phyloP scores from a whole-genome alignment of 1,140 invertebrate genomes.

The Vanessa tameamea region DNA sequence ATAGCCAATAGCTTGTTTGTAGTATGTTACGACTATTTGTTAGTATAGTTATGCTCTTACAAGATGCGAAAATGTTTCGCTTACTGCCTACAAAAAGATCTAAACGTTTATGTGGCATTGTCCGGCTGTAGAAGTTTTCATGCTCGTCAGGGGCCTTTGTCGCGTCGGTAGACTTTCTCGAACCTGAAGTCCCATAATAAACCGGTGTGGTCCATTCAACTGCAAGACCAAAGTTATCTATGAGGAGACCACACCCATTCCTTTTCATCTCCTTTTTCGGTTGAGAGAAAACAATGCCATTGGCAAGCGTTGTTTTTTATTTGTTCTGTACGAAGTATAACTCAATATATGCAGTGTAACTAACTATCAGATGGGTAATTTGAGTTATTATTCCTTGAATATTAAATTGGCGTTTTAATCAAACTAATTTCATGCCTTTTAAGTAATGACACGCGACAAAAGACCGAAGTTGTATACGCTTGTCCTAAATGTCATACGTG shows the following conservation, averaged over 20 bases:
- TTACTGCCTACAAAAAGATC: slow-evolving; percentile 54
- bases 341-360: too few relatives aligned
- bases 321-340: neutral
- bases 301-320: neutral
- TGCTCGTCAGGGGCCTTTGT: slow-evolving; percentile 57
- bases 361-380: too few relatives aligned
- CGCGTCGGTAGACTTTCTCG: slow-evolving; percentile 43
- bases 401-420: too few relatives aligned
- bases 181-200: slow-evolving; percentile 42
- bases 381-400: too few relatives aligned
- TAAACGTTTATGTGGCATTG: slow-evolving; percentile 73
- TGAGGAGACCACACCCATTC: slow-evolving; percentile 28
- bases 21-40: slow-evolving; percentile 63
- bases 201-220: slow-evolving; percentile 38
- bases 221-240: slow-evolving; percentile 39
- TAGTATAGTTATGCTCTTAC: slow-evolving; percentile 48
- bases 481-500: slow-evolving; percentile 6
- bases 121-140: slow-evolving; percentile 51
- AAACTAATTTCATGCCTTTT: too few relatives aligned
- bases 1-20: slow-evolving; percentile 49
- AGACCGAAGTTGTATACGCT: neutral
- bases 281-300: slow-evolving; percentile 22
- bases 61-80: slow-evolving; percentile 59
- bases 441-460: too few relatives aligned
- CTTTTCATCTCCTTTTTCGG: slow-evolving; percentile 32